Evolutionary conservation across 2,797 vertebrate species (phyloP).

Genomic region (Vespertilio murinus): DNA sequence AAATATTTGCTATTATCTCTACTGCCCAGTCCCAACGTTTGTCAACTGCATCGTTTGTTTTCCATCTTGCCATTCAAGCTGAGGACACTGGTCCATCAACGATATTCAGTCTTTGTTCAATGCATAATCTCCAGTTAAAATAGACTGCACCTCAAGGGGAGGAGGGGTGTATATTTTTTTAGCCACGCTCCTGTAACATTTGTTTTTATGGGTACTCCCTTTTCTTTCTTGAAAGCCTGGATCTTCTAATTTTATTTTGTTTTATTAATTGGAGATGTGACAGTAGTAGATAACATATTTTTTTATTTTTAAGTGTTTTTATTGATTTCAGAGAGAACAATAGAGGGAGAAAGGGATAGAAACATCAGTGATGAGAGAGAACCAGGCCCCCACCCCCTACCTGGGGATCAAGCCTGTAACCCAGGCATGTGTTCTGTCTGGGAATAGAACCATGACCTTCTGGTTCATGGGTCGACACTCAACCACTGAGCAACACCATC

Average conservation of each 20-base stretch:
- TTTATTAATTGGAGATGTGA: slow-evolving; percentile 4
- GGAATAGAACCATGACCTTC: too few relatives aligned
- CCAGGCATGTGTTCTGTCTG: too few relatives aligned
- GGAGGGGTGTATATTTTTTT: background rate
- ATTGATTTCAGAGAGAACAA: too few relatives aligned
- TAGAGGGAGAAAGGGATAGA: too few relatives aligned
- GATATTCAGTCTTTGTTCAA: background rate
- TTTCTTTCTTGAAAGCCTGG: background rate
- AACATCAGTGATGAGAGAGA: too few relatives aligned
- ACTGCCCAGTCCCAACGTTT: background rate
- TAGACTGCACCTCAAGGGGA: background rate
- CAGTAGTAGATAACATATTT: background rate
- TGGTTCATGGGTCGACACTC: too few relatives aligned
- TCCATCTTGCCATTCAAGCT: background rate
- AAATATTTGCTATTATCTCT: background rate
- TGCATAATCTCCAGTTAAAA: background rate
- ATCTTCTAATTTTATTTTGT: slow-evolving; percentile 39
- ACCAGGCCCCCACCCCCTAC: too few relatives aligned
- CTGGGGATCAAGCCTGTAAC: too few relatives aligned
- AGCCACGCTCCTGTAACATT: background rate
- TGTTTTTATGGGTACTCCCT: background rate
- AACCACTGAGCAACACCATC: too few relatives aligned
- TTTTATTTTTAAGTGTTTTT: background rate
- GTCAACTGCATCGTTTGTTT: background rate
- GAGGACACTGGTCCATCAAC: background rate